Base-by-base conservation (phyloP, 2,797 vertebrate genomes). In the Chelon auratus region DNA sequence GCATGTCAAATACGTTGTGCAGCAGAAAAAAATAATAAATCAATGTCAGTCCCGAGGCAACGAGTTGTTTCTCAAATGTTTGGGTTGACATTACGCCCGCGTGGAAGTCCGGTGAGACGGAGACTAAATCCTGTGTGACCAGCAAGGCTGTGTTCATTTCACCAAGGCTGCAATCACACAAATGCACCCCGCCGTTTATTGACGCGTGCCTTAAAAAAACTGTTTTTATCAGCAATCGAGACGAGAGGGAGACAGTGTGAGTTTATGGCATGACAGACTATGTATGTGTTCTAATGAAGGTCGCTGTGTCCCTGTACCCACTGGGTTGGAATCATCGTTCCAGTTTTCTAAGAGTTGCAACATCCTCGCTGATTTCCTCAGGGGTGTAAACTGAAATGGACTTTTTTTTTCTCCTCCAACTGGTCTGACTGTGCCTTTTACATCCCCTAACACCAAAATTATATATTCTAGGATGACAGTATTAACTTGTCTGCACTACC, bases 321-420 rank as follows among this genome's bases (percentile, higher is more conserved):
- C 75, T 73, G 81, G 82, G 58, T 72, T 0, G 62, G 80, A 89
- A 83, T 85, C 76, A 83, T 88, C 15, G 59, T 61, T 87, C 71
- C 81, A 86, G 79, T 81, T 86, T 80, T 90, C 77, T 79, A 81
- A 80, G 78, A 80, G 86, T 72, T 45, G 74, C 80, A 24, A 67
- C 70, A 58, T 78, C 82, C 76, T 55, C 0, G 3, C 59, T 89
- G 86, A 89, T 89, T 90, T 91, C 88, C 91, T 89, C 62, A 0
- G 89, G 83, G 90, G 75, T 54, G 39, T 52, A 40, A 82, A 82
- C 78, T 42, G 68, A 83, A 86, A 85, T 89, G 78, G 43, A 45
- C 43, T 45, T n/a, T 72, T 40, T 40, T 22, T 64, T 59, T 62
- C 58, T 62, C 66, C 54, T 67, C 18, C 53, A 59, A 33, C 45